Base-by-base conservation (phyloP, 2,888 invertebrate species). In the Teinopalpus imperialis region DNA sequence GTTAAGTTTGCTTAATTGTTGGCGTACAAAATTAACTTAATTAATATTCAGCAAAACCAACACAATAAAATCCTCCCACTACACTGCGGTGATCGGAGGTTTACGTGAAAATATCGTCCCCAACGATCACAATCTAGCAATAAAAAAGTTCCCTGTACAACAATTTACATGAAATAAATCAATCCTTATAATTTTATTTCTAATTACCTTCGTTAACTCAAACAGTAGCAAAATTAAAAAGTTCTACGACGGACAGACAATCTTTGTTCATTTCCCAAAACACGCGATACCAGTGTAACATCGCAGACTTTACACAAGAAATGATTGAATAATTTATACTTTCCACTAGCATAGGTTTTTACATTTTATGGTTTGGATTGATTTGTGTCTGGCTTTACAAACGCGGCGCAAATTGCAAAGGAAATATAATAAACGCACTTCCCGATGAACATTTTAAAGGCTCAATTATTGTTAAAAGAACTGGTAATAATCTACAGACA, bases 271-370 rank as follows among this genome's bases (percentile, higher is more conserved):
- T 35, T 34, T 18, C 59, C 73, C 66, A 69, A 78, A 80, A 74
- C 81, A 81, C 80, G 81, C 81, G 67, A 80, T 60, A 64, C 61
- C 63, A 57, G 50, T 63, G 71, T 62, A 75, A 68, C 69, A 70
- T 2, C 74, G 72, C 49, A 56, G 51, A 40, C 35, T 49, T 73
- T 75, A 75, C 68, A 71, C 71, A 77, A 81, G 77, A 81, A 70
- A 67, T 69, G 54, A 65, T 67, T 81, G 80, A 78, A 82, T 82
- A 70, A 79, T 78, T 74, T 69, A 76, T 74, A 63, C 62, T 66
- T 62, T 70, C 61, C 66, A 69, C 56, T 67, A 64, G 63, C 61
- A 61, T 66, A 61, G 69, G 61, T 69, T 66, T 59, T 63, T 65
- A 68, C 63, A 66, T 56, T 61, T 63, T 67, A 72, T 68, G 67